Evolutionary conservation across 2,113 vertebrate species (phyloP).

Genomic region (Eidolon helvum): DNA sequence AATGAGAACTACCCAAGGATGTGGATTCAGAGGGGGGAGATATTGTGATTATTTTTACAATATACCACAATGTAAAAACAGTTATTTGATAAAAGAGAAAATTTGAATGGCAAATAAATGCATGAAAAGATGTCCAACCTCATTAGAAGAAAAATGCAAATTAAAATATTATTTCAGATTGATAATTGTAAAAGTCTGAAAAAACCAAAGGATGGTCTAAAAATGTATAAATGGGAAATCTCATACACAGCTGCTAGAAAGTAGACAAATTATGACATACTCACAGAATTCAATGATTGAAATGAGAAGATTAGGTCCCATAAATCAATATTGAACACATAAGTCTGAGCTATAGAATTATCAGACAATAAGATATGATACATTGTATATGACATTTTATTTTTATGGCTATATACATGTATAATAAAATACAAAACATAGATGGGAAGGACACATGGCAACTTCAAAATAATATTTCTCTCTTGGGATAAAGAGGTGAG

Average conservation of each 20-base stretch:
- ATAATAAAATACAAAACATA: not conserved
- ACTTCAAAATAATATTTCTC: conserved; percentile 33
- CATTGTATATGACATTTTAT: not conserved
- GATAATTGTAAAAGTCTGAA: not conserved
- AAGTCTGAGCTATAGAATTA: conserved; percentile 18
- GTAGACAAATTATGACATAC: not conserved
- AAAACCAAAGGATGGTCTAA: not conserved
- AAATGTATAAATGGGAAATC: not conserved
- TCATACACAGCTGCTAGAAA: not conserved
- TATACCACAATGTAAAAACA: not conserved
- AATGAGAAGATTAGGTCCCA: not conserved
- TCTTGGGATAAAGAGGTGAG: not conserved
- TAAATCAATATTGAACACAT: not conserved
- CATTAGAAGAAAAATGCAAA: not conserved
- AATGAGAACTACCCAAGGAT: not conserved
- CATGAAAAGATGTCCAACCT: not conserved
- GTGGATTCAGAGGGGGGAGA: not conserved
- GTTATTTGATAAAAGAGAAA: conserved; percentile 15
- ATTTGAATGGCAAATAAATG: not conserved
- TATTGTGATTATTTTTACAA: not conserved
- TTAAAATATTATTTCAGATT: not conserved
- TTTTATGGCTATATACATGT: not conserved
- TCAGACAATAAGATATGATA: not conserved
- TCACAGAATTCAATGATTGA: not conserved
- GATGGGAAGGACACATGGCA: not conserved